Evolutionary conservation across 2,888 invertebrate species (phyloP), one percentile per base, ranked within the genome.

Genomic region (Limnephilus rhombicus): DNA sequence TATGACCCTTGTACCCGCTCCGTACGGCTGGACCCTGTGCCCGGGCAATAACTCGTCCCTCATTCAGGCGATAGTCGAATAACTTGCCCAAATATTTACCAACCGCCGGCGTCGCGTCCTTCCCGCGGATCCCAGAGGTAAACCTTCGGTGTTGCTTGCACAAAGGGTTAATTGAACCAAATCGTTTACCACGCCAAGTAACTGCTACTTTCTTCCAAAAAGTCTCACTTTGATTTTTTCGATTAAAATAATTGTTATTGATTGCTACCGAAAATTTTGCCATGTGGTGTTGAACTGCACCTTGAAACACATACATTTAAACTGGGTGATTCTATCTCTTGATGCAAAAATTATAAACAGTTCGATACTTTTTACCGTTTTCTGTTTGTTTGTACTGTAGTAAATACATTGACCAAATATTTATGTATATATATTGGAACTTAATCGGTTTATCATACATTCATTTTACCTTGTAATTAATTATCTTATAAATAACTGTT

Each of bases 21-120:
- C 83, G 90, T 80, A 31, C 68, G 49, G 18, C 85, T 24, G 68
- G 68, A 68, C 68, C 68, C 24, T 68, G 68, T n/a, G 81, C 89
- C 81, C 45, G 29, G 81, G 29, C 89, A 37, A 81, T 89, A 89
- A 89, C 82, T 89, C 81, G 89, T 89, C 89, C 82, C 81, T 89
- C 81, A 89, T 89, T 89, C 89, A 29, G 18, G 68, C 89, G 89
- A 89, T 89, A 81, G 89, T 81, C 89, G 81, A 89, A 89, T 89
- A 89, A 89, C 89, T 80, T 80, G 89, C 34, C 68, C 89, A 89
- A 89, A 89, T 89, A 89, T 89, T 81, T 89, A 89, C 89, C 80
- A 89, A 89, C 89, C 68, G 68, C 24, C 68, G 68, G 24, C 68
- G 37, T 45, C 89, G 18, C 89, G 18, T 89, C 29, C 82, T 41